Evolutionary conservation across 2,797 vertebrate species (phyloP).

Genomic region (Enteromius unitaeniatus): DNA sequence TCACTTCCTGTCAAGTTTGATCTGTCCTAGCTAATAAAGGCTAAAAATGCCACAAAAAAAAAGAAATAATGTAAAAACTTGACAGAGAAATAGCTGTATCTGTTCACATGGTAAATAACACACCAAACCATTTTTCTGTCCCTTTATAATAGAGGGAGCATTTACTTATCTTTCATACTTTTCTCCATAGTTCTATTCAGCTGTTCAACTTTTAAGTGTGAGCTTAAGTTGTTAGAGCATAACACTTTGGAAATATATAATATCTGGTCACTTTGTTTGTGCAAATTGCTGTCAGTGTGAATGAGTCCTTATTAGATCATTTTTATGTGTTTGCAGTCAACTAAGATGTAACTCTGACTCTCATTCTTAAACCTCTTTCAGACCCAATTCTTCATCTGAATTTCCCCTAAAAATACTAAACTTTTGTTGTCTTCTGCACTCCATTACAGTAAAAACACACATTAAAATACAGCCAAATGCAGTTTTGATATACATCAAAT

Average conservation of each 20-base stretch:
- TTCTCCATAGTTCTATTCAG: neutral
- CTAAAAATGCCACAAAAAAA: too few relatives aligned
- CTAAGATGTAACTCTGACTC: neutral
- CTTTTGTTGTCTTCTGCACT: too few relatives aligned
- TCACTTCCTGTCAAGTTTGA: too few relatives aligned
- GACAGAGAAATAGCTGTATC: neutral
- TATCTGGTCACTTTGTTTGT: neutral
- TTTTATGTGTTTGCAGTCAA: neutral
- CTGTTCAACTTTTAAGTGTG: neutral
- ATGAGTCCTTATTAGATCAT: neutral
- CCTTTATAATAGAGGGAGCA: neutral
- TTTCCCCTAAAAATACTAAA: neutral
- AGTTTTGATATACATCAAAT: neutral
- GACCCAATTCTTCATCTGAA: neutral
- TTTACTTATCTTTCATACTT: neutral
- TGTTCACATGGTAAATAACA: neutral
- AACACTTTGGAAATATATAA: neutral
- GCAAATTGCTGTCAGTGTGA: neutral
- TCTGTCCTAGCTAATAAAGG: too few relatives aligned
- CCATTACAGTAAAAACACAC: neutral
- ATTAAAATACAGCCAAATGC: neutral
- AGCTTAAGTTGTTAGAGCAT: neutral
- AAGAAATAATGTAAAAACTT: neutral
- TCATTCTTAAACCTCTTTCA: neutral
- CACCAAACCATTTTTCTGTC: neutral